Base-by-base conservation (phyloP, 2,113 vertebrate genomes). In the Coryphaenoides rupestris region DNA sequence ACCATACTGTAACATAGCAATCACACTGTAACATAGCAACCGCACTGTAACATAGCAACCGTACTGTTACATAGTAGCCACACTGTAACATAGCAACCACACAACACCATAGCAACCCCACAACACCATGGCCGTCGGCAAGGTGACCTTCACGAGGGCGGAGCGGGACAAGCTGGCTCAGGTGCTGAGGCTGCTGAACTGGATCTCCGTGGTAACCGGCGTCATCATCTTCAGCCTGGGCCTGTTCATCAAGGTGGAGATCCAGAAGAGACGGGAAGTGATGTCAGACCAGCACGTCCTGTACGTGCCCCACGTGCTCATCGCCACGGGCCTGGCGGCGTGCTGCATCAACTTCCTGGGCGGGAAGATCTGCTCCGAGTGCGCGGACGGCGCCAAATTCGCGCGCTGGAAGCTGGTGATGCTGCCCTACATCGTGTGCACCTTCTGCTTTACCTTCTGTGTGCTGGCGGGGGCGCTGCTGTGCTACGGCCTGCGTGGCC, bases 321-420 rank as follows among this genome's bases (percentile, higher is more conserved):
- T 95, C 59, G 87, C 85, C 13, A 93, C 93, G 1, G 94, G 94
- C 12, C 69, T 92, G 65, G 89, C 89, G 7, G 91, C 92, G 4
- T 95, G 93, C 17, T 84, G 89, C 62, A 93, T 96, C 80, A 96
- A 95, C 84, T 93, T 94, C 65, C 81, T 95, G 52, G 94, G 94
- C 0, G 92, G 90, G 13, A 92, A 92, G 85, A 94, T 95, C 76
- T 95, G 93, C 80, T 92, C 93, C 9, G 93, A 96, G 74, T 94
- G 93, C 23, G 85, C 91, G 12, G 93, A 96, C 68, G 75, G 78
- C n/a, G 91, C 87, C 73, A 92, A 90, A 74, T 94, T 94, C 82
- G 87, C 91, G 21, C 91, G 91, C 13, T 95, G 94, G 94, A 94
- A 92, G 80, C 75, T 94, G 54, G 85, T 94, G 56, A 89, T 96